Percentiles rank a stretch among this genome's conserved stretches.
phyloP scores from a whole-genome alignment of 2,113 vertebrate genomes.

The Dipodomys stephensi region DNA sequence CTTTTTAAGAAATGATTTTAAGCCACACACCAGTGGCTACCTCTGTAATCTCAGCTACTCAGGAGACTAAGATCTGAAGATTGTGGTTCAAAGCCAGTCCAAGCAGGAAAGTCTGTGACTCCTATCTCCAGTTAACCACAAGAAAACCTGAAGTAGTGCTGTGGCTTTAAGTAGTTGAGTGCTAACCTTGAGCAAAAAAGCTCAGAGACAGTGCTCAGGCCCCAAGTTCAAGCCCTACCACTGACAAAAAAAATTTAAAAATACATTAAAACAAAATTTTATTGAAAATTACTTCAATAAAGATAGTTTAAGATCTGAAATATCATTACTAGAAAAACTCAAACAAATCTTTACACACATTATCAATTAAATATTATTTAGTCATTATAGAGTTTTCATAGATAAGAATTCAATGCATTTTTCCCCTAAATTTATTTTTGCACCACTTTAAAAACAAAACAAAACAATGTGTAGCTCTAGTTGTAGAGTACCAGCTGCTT shows the following conservation, averaged over 20 bases:
- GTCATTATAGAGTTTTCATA: not conserved
- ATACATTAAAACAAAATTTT: conserved; percentile 25
- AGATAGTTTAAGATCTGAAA: conserved; percentile 35
- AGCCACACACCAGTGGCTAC: not conserved
- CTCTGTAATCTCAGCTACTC: too few relatives aligned
- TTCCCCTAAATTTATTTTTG: conserved; percentile 21
- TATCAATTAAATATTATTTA: not conserved
- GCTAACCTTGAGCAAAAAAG: too few relatives aligned
- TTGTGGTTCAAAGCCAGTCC: too few relatives aligned
- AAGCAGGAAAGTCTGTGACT: too few relatives aligned
- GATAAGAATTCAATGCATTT: not conserved
- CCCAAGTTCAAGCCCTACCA: not conserved
- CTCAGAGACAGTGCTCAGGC: too few relatives aligned
- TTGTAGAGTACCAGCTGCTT: too few relatives aligned
- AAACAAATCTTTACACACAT: not conserved
- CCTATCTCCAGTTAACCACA: too few relatives aligned
- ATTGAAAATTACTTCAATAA: conserved; percentile 26
- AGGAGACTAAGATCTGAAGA: too few relatives aligned
- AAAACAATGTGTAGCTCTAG: too few relatives aligned
- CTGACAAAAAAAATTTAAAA: not conserved
- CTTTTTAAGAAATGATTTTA: not conserved
- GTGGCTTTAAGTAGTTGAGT: too few relatives aligned
- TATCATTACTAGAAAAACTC: not conserved
- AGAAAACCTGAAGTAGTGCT: too few relatives aligned
- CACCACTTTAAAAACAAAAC: not conserved